Percentiles rank a stretch among this genome's conserved stretches.
Evolutionary conservation across 2,113 vertebrate genomes (phyloP).

Genomic region (Pelecanus crispus): DNA sequence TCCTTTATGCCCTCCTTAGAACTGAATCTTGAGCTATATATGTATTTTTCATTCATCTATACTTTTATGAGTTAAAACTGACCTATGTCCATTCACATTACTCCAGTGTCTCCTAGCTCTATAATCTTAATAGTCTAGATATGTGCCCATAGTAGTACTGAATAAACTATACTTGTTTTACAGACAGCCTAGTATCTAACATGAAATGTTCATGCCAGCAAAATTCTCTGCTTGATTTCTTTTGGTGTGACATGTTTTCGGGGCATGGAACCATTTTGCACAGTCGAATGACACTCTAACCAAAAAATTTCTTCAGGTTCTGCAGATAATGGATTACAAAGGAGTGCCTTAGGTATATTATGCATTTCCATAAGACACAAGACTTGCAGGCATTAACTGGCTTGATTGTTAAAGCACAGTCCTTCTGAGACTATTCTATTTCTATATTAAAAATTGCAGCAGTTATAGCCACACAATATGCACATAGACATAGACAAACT

Average conservation of each 20-base stretch:
- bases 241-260: not conserved
- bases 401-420: not conserved
- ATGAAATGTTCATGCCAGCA: not conserved
- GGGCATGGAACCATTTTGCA: not conserved
- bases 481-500: not conserved
- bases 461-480: not conserved
- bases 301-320: slow-evolving; percentile 9
- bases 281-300: not conserved
- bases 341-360: not conserved
- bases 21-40: not conserved
- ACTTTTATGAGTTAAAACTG: not conserved
- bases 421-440: not conserved
- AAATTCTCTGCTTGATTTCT: not conserved
- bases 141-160: not conserved
- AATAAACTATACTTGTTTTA: not conserved
- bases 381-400: not conserved
- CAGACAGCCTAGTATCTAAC: not conserved
- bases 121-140: not conserved
- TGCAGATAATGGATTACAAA: not conserved
- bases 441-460: not conserved
- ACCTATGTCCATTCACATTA: not conserved
- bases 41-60: not conserved
- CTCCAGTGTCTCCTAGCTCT: not conserved
- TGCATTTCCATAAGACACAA: not conserved
- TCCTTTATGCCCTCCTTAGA: not conserved